These are phyloP conservation scores for Dipus sagitta DNA, from an alignment of 2,797 vertebrate genomes.

Conservation along the genomic window DNA sequence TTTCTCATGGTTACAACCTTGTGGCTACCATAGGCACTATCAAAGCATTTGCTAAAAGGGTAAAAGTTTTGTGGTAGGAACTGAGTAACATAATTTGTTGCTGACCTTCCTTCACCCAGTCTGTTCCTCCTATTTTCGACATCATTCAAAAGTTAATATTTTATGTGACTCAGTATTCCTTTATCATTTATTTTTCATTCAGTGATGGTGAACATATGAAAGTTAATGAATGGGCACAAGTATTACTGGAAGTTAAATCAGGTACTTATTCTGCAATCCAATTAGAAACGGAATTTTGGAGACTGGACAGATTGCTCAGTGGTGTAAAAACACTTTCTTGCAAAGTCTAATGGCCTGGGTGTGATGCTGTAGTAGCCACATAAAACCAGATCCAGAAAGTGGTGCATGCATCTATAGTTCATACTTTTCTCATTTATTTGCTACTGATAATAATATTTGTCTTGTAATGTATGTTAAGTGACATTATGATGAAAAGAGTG, in stretches of 20 bases:
- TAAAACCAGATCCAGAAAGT: no score
- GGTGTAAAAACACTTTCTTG: no score
- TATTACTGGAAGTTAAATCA: background rate
- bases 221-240: background rate
- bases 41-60: slow-evolving; percentile 4
- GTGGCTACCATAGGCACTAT: background rate
- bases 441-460: background rate
- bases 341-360: no score
- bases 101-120: background rate
- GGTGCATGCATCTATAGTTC: no score
- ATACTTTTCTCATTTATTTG: background rate
- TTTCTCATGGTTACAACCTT: background rate
- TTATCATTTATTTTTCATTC: background rate
- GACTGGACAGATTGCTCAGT: no score
- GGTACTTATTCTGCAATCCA: background rate
- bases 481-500: background rate
- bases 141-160: background rate
- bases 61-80: background rate
- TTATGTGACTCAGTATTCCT: background rate
- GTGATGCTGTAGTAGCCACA: no score
- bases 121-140: background rate
- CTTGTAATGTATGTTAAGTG: slow-evolving; percentile 34
- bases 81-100: background rate
- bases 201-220: slow-evolving; percentile 2
- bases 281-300: background rate